These are phyloP conservation scores for Otus sunia DNA, from an alignment of 2,113 vertebrate genomes.

Conservation along the genomic window DNA sequence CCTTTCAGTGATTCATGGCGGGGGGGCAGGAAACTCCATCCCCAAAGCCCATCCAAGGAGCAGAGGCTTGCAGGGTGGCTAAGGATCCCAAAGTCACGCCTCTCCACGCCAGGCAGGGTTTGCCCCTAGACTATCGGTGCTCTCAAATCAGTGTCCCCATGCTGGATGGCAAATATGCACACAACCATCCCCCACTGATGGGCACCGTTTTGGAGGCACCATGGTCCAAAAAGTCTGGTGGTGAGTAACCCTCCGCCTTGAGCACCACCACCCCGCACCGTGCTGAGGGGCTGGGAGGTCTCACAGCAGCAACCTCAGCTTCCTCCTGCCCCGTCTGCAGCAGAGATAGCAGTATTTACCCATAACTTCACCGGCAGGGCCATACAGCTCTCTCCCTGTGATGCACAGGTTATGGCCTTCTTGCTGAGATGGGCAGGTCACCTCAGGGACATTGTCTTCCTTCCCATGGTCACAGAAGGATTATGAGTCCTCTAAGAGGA, in stretches of 20 bases:
- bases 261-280: neutral
- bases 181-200: fast-evolving
- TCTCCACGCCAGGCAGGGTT: neutral
- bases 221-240: neutral
- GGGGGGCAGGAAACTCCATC: neutral
- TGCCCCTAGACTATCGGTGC: neutral
- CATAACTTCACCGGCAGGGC: neutral
- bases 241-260: neutral
- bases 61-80: neutral
- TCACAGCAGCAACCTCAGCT: neutral
- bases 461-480: neutral
- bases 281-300: neutral
- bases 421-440: neutral
- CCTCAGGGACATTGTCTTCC: neutral
- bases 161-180: neutral
- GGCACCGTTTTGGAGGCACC: neutral
- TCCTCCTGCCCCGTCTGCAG: neutral
- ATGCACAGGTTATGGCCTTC: neutral
- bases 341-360: neutral
- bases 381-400: neutral
- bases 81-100: neutral
- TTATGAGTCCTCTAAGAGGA: neutral
- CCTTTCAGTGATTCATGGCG: neutral
- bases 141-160: neutral
- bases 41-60: neutral